Base-by-base conservation (phyloP, 2,797 vertebrate genomes). In the Lithobates pipiens region DNA sequence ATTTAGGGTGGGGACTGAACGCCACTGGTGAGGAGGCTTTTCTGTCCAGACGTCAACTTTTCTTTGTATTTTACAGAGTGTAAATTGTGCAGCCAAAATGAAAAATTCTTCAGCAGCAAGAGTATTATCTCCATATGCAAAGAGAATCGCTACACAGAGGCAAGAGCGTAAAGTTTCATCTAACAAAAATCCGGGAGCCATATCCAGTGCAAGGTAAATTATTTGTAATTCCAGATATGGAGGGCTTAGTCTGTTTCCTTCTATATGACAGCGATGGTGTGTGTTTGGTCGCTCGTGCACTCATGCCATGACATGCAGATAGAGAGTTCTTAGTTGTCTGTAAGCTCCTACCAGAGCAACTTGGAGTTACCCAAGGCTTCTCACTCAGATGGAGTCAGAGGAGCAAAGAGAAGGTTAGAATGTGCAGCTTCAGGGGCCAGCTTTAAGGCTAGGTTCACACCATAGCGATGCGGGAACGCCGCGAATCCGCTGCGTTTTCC, bases 151-250 rank as follows among this genome's bases (percentile, higher is more conserved):
- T 9, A 15, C 42, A 44, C 69, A 25, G 1, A 27, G 54, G 29
- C 23, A 68, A 1, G 27, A 54, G 3, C 9, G n/a, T 25, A 72
- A 46, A 23, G 46, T 2, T 7, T 7, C 11, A 4, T 50, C 67
- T 10, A 25, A 16, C 23, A n/a, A 25, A 1, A 25, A 1, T 2
- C 23, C 54, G 0, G 54, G 42, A 9, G 25, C 36, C 32, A 4
- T 15, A 13, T 54, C 61, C 29, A 68, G 61, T 57, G 34, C 79
- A 34, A 76, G 78, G 85, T 86, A 71, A 81, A 5, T 77, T 1
- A 67, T 11, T 25, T 7, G 21, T 23, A 23, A 7, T 23, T 61
- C 54, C 21, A 61, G 54, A 21, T 61, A 23, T 21, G 21, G 18
- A 23, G 54, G 50, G 13, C 50, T 54, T 13, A 61, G 8, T 61